Evolutionary conservation across 2,113 vertebrate species (phyloP).

Genomic region (Mesitornis unicolor): DNA sequence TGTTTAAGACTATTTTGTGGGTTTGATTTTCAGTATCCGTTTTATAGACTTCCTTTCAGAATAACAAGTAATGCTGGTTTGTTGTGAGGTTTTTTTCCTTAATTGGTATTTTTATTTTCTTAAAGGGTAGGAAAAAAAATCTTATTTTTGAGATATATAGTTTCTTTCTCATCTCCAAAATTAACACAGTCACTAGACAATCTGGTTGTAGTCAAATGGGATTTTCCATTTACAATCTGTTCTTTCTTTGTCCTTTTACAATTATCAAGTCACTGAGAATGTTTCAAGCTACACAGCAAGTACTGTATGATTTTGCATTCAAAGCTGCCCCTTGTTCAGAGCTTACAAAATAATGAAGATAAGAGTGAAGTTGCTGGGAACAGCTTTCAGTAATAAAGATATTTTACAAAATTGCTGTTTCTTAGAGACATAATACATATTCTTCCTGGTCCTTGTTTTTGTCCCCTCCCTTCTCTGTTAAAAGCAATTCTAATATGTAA

Average conservation of each 20-base stretch:
- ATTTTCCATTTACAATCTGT: neutral
- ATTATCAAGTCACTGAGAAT: neutral
- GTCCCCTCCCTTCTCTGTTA: no score
- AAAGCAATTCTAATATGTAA: neutral
- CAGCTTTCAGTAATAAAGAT: neutral
- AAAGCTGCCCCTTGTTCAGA: neutral
- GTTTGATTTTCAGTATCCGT: neutral
- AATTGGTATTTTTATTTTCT: neutral
- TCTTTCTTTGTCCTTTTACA: neutral
- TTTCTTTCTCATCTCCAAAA: neutral
- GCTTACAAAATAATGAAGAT: neutral
- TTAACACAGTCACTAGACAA: neutral
- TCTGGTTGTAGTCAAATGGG: neutral
- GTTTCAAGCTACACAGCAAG: neutral
- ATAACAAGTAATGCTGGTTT: neutral
- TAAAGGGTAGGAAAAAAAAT: neutral
- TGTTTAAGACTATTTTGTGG: neutral
- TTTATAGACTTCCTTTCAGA: neutral
- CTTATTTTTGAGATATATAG: neutral
- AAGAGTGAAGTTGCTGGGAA: neutral
- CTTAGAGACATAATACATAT: neutral
- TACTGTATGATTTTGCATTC: neutral
- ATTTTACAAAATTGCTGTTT: neutral
- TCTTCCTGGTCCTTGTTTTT: neutral
- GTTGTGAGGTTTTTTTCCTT: no score